Evolutionary conservation across 2,797 vertebrate species (phyloP).

Genomic region (Ispidina picta): DNA sequence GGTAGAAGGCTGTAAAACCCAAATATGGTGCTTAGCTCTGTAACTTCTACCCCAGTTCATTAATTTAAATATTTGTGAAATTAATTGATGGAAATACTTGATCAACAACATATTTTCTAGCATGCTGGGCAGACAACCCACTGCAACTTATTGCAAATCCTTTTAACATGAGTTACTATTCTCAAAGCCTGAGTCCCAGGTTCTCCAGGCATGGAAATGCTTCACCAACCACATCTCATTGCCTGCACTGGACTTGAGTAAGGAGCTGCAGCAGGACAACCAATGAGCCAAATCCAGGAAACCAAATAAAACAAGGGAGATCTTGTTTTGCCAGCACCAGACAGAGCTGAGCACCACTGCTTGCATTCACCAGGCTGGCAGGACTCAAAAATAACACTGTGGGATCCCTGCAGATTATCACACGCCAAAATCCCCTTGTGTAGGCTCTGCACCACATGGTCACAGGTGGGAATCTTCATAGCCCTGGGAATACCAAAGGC

Average conservation of each 20-base stretch:
- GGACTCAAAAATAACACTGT: background rate
- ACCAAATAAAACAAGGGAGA: no score
- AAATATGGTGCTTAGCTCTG: background rate
- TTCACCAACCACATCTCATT: background rate
- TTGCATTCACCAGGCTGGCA: background rate
- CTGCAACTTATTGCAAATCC: background rate
- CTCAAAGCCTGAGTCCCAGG: accelerated
- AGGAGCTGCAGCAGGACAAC: background rate
- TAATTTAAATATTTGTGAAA: background rate
- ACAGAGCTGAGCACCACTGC: background rate
- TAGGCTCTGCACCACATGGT: no score
- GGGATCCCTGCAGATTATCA: accelerated
- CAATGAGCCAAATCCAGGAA: background rate
- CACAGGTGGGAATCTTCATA: background rate
- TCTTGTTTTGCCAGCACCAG: background rate
- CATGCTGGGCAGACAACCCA: background rate
- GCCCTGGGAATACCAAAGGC: accelerated
- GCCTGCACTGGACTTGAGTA: accelerated
- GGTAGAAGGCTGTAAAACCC: background rate
- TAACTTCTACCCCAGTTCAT: background rate
- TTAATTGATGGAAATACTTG: background rate
- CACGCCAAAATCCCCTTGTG: background rate
- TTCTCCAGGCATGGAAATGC: accelerated
- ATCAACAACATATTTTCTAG: background rate
- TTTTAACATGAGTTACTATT: background rate